phyloP scores from a whole-genome alignment of 2,113 vertebrate species.

The Micronycteris hirsuta region DNA sequence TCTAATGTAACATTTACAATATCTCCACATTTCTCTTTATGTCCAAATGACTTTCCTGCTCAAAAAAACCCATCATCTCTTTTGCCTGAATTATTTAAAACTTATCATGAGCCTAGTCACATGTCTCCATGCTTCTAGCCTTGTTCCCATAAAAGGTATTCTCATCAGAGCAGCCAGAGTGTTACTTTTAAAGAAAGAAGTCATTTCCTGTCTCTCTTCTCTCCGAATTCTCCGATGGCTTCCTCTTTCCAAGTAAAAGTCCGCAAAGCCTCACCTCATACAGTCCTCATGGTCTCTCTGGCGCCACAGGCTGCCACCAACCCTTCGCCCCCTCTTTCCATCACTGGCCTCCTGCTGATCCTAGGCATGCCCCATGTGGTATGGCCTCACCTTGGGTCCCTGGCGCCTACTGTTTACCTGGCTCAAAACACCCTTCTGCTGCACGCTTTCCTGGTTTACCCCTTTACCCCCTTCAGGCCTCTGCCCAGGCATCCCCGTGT shows the following conservation, averaged over 20 bases:
- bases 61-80: background rate
- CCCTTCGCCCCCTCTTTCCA: too few relatives aligned
- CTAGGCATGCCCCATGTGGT: rapidly evolving
- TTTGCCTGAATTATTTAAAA: background rate
- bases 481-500: background rate
- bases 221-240: background rate
- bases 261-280: background rate
- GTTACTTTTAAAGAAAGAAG: background rate
- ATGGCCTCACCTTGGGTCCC: background rate
- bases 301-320: rapidly evolving
- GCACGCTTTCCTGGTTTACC: background rate
- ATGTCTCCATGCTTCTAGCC: background rate
- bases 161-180: background rate
- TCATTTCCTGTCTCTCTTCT: too few relatives aligned
- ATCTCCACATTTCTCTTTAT: background rate
- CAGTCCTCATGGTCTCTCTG: background rate
- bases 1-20: background rate
- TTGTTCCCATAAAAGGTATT: background rate
- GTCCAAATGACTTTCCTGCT: background rate
- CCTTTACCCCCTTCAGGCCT: background rate
- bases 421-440: background rate
- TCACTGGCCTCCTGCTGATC: background rate
- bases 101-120: background rate
- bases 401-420: background rate
- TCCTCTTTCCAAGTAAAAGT: background rate